A percentile compares a stretch with the other conserved stretches of the same genome.
phyloP scores from a whole-genome alignment of 2,797 vertebrate species.

The Triplophysa bombifrons region DNA sequence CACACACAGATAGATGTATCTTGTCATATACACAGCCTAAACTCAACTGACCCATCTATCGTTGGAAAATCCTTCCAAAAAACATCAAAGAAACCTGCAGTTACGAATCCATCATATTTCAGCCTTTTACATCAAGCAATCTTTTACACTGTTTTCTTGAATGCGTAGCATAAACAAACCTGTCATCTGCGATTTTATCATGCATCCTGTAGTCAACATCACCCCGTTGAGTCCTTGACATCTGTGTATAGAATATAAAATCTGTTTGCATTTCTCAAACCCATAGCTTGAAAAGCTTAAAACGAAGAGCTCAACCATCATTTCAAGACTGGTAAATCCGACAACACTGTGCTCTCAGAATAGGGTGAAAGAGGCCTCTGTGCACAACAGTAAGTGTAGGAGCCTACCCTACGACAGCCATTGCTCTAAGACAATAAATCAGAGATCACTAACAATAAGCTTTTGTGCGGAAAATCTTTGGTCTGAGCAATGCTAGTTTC shows the following conservation, averaged over 20 bases:
- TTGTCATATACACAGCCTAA: background rate
- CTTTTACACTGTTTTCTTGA: conserved; percentile 18
- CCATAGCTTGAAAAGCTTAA: conserved; percentile 1
- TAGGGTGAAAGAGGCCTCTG: conserved; percentile 26
- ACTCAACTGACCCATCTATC: conserved; percentile 11
- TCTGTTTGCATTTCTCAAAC: conserved; percentile 17
- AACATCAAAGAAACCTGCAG: background rate
- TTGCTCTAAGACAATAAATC: conserved; percentile 31
- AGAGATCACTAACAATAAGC: conserved; percentile 33
- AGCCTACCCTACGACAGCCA: background rate
- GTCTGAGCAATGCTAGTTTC: background rate
- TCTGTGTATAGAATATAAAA: conserved; percentile 13
- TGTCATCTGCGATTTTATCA: conserved; percentile 39
- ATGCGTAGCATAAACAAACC: conserved; percentile 33
- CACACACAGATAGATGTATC: too few relatives aligned
- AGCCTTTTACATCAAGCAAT: conserved; percentile 18
- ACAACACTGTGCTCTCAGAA: conserved; percentile 17
- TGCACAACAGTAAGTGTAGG: background rate
- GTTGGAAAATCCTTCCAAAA: background rate
- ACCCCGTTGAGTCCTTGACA: conserved; percentile 17
- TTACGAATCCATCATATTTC: background rate
- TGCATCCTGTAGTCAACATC: conserved; percentile 33
- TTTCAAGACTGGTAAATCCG: background rate
- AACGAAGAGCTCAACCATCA: conserved; percentile 11
- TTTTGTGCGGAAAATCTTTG: conserved; percentile 6